Percentiles rank a stretch among this genome's conserved stretches.
These are phyloP conservation scores for Plumapathes pennacea DNA, from an alignment of 92 coral and sea anemone species.

Conservation along the genomic window DNA sequence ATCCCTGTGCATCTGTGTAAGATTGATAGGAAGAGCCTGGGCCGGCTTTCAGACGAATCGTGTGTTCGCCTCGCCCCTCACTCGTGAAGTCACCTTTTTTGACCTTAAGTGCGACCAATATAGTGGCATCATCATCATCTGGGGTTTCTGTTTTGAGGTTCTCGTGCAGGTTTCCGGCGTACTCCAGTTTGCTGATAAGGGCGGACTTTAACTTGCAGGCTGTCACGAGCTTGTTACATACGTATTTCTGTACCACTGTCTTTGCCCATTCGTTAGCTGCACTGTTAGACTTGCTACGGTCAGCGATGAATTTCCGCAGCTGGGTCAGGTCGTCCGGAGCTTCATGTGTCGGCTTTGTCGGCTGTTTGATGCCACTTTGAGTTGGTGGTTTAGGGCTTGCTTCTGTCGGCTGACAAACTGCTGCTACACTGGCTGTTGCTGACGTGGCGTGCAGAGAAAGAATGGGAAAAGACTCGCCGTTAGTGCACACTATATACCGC, in stretches of 20 bases:
- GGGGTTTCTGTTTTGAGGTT: constrained; percentile 36
- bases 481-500: no score
- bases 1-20: constrained; percentile 19
- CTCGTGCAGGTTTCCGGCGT: constrained; percentile 61
- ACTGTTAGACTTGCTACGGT: constrained; percentile 29
- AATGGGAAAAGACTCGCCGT: no score
- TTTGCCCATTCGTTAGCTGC: constrained; percentile 35
- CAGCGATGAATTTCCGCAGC: constrained; percentile 48
- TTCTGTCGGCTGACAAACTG: no score
- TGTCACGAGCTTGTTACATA: constrained; percentile 39
- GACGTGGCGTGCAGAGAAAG: no score
- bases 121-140: constrained; percentile 51
- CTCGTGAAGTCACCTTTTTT: constrained; percentile 18
- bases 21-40: constrained; percentile 28
- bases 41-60: constrained; percentile 16
- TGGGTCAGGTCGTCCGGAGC: constrained; percentile 21
- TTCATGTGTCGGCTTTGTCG: neutral
- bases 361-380: no score
- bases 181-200: constrained; percentile 45
- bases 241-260: constrained; percentile 29
- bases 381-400: no score
- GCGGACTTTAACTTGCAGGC: constrained; percentile 33
- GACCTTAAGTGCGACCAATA: constrained; percentile 38
- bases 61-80: constrained; percentile 17
- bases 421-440: no score